A percentile compares a stretch with the other conserved stretches of the same genome.
These are phyloP conservation scores for Poecilia wingei DNA, from an alignment of 2,797 vertebrate genomes.

Conservation along the genomic window DNA sequence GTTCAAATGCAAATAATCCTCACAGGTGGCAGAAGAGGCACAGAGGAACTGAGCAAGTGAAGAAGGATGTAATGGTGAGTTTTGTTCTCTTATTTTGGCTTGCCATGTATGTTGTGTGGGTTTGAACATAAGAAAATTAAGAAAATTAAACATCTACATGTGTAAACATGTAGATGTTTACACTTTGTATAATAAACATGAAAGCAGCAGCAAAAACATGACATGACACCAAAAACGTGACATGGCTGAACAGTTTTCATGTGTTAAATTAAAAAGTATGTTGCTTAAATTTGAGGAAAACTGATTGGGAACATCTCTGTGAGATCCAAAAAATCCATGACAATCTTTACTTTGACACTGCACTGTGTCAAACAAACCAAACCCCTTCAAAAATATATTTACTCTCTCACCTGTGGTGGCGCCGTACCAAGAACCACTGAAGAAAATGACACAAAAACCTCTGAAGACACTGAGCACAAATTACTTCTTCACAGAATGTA, in stretches of 20 bases:
- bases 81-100: background rate
- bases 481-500: no score
- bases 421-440: no score
- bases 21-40: background rate
- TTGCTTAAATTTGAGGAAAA: background rate
- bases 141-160: no score
- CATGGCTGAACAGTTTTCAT: background rate
- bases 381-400: no score
- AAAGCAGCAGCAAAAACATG: no score
- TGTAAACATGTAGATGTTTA: no score
- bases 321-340: background rate
- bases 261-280: background rate
- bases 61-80: constrained; percentile 67
- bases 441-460: no score
- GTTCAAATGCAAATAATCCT: background rate
- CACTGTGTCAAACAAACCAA: no score
- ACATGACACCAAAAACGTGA: no score
- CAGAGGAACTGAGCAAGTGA: background rate
- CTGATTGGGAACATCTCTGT: background rate
- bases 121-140: background rate
- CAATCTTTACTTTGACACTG: background rate
- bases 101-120: background rate
- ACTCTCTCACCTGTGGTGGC: no score
- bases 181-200: no score
- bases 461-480: no score